Base-by-base conservation (phyloP, 2,888 invertebrate species). In the Isoperla grammatica region DNA sequence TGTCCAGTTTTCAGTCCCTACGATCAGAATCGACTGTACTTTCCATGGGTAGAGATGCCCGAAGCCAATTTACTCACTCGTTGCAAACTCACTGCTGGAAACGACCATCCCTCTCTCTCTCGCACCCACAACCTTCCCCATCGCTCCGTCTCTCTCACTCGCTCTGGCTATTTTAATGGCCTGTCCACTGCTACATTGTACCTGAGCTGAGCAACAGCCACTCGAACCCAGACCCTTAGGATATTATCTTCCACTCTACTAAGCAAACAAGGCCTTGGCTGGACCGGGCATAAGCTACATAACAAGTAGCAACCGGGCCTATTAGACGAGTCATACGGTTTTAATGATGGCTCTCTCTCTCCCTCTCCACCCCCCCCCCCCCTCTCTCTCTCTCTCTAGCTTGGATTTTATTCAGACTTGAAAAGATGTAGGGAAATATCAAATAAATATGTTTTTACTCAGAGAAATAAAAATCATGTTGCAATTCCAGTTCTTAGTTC, bases 121-220 rank as follows among this genome's bases (percentile, higher is more conserved):
- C 39, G 37, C 40, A 11, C 39, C 19, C 53, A 11, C 39, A 35
- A 17, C 11, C 11, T 6, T 9, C 13, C 9, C 13, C 15, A 29
- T 35, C 22, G 15, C 29, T 53, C 39, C 39, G 12, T 39, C 53
- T 39, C 37, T 53, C 12, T 53, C 37, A 9, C 15, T 29, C 29
- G 4, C 29, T 29, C 15, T 13, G 53, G 29, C 53, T 53, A 53
- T 53, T 53, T 53, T 53, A 53, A 53, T 53, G 53, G 53, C 13
- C 53, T 53, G 53, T 53, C 53, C 53, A 39, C 37, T 39, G 53
- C 39, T 37, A 53, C 53, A 53, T 53, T 53, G 53, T 53, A 53
- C 53, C 53, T 45, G 19, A n/a, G 15, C 19, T 39, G 53, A 53
- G 53, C 53, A 53, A 39, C 53, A 17, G 53, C 15, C 53, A 53